phyloP scores from a whole-genome alignment of 2,888 invertebrate species.

The Aporophyla nigra region DNA sequence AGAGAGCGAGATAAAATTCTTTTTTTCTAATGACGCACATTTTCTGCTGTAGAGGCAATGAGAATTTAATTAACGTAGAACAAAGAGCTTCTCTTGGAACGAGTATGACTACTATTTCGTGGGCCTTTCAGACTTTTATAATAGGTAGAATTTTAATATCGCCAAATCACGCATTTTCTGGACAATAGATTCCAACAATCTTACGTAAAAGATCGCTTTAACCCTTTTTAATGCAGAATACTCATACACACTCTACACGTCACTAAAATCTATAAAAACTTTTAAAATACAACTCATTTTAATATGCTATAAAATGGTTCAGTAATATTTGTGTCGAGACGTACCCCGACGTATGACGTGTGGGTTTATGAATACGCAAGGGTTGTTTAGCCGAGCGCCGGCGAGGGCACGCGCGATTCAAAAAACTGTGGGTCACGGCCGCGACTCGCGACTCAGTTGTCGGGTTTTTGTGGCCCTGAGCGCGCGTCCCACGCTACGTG shows the following conservation, averaged over 20 bases:
- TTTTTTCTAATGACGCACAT: constrained; percentile 72
- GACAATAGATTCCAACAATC: constrained; percentile 14
- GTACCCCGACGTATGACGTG: constrained; percentile 72
- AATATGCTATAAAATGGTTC: constrained; percentile 47
- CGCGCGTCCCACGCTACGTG: constrained; percentile 72
- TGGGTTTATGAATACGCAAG: constrained; percentile 87
- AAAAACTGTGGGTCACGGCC: constrained; percentile 80
- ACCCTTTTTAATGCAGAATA: constrained; percentile 22
- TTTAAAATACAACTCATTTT: constrained; percentile 49
- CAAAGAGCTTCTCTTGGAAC: constrained; percentile 67
- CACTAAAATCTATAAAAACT: constrained; percentile 19
- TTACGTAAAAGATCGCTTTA: background rate
- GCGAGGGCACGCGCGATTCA: constrained; percentile 84
- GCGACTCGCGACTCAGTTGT: constrained; percentile 78
- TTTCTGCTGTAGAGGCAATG: constrained; percentile 74
- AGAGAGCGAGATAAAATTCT: constrained; percentile 77
- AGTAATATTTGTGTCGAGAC: constrained; percentile 46
- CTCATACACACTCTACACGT: background rate
- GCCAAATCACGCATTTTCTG: constrained; percentile 17
- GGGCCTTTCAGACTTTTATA: constrained; percentile 51
- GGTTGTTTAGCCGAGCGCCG: constrained; percentile 80
- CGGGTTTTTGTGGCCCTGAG: constrained; percentile 79
- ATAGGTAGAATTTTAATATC: constrained; percentile 58
- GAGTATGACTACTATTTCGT: constrained; percentile 62
- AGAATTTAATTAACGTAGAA: constrained; percentile 83